These are phyloP conservation scores for Agriopis aurantiaria DNA, from an alignment of 2,888 invertebrate species.

Conservation along the genomic window DNA sequence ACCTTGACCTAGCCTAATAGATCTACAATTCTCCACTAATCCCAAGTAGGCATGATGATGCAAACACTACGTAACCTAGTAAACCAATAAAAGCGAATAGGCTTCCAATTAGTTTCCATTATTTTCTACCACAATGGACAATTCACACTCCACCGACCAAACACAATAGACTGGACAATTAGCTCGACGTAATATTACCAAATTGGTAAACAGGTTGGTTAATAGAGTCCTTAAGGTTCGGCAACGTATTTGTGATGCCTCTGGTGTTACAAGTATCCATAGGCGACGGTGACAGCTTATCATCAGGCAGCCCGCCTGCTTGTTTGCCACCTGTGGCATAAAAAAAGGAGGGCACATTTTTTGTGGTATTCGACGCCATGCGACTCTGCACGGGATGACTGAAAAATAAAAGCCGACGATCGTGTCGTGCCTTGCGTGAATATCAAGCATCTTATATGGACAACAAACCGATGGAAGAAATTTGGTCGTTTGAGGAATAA, in stretches of 20 bases:
- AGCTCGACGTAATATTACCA: constrained; percentile 8
- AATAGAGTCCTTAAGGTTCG: too few species aligned
- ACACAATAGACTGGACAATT: constrained; percentile 13
- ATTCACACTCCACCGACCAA: constrained; percentile 12
- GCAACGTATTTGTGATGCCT: too few species aligned
- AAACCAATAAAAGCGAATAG: not conserved
- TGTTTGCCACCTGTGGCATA: too few species aligned
- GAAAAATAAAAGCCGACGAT: too few species aligned
- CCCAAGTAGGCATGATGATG: not conserved
- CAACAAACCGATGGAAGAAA: too few species aligned
- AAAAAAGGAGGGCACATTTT: not conserved
- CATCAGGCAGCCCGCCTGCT: too few species aligned
- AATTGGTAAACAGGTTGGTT: constrained; percentile 2
- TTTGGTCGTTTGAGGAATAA: too few species aligned
- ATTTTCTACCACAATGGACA: constrained; percentile 15
- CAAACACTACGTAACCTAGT: constrained; percentile 3
- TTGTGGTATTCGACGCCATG: not conserved
- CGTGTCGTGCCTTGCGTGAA: too few species aligned
- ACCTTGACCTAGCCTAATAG: constrained; percentile 1
- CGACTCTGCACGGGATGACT: too few species aligned
- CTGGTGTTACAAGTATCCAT: too few species aligned
- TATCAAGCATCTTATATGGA: too few species aligned
- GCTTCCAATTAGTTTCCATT: constrained; percentile 1
- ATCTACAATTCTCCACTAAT: not conserved
- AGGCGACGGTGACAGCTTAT: too few species aligned